Evolutionary conservation across 2,888 invertebrate genomes (phyloP).

Genomic region (Synergus itoensis): DNA sequence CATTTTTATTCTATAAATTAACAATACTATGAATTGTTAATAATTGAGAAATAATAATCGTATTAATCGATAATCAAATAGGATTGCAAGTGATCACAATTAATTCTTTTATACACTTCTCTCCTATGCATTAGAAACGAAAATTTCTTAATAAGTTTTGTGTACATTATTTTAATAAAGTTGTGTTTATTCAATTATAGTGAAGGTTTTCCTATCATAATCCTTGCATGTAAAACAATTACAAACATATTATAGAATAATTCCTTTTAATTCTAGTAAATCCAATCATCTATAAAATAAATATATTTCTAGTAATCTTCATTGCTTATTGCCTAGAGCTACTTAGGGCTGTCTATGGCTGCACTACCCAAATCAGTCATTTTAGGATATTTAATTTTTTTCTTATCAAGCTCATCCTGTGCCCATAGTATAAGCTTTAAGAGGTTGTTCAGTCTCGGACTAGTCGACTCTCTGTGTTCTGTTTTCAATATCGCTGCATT

Average conservation of each 20-base stretch:
- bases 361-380: constrained; percentile 95
- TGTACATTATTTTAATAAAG: constrained; percentile 30
- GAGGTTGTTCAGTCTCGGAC: constrained; percentile 94
- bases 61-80: neutral
- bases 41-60: too few relatives aligned
- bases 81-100: constrained; percentile 30
- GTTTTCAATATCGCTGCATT: constrained; percentile 98
- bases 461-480: constrained; percentile 94
- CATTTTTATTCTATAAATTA: constrained; percentile 14
- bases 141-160: constrained; percentile 2
- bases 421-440: constrained; percentile 97
- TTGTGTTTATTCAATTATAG: constrained; percentile 4
- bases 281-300: constrained; percentile 31
- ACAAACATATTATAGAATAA: constrained; percentile 25
- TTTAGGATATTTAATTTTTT: constrained; percentile 96
- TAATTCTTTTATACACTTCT: constrained; percentile 13
- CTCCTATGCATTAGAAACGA: constrained; percentile 16
- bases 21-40: constrained; percentile 13
- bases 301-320: constrained; percentile 27
- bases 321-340: constrained; percentile 58
- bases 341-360: constrained; percentile 87
- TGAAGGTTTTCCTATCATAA: neutral
- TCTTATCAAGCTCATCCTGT: constrained; percentile 95
- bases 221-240: constrained; percentile 26
- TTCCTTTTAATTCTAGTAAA: constrained; percentile 1